Evolutionary conservation across 1,140 invertebrate genomes (phyloP).

Genomic region (Myzus persicae): DNA sequence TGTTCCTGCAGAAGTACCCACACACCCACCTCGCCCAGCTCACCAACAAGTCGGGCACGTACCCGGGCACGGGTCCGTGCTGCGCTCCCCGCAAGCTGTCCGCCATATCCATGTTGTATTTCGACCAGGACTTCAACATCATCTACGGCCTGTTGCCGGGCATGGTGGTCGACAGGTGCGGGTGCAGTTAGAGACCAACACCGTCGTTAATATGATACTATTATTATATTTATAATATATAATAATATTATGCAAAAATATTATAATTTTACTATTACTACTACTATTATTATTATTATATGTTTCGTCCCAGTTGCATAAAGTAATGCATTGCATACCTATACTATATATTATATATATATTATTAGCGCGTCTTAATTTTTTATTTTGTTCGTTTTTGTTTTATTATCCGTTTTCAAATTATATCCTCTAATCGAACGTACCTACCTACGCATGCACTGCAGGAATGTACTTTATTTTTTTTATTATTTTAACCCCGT

Average conservation of each 20-base stretch:
- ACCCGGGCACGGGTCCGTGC: conserved; percentile 81
- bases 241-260: neutral
- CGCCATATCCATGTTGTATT: conserved; percentile 91
- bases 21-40: conserved; percentile 88
- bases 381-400: neutral
- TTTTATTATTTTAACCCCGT: neutral
- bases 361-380: neutral
- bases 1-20: conserved; percentile 71
- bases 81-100: conserved; percentile 89
- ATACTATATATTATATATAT: neutral
- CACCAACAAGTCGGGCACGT: conserved; percentile 72
- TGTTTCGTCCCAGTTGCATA: neutral
- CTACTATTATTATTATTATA: conserved; percentile 1
- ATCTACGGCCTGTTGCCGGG: conserved; percentile 87
- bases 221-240: neutral
- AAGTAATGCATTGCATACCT: neutral
- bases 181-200: conserved; percentile 76
- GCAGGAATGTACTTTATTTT: neutral
- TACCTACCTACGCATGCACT: neutral
- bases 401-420: neutral
- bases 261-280: neutral
- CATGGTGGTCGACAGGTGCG: conserved; percentile 93
- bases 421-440: neutral
- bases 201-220: neutral
- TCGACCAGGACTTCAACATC: conserved; percentile 87